Percentiles rank a stretch among this genome's conserved stretches.
phyloP scores from a whole-genome alignment of 2,888 invertebrate species.

The Parochlus steinenii region DNA sequence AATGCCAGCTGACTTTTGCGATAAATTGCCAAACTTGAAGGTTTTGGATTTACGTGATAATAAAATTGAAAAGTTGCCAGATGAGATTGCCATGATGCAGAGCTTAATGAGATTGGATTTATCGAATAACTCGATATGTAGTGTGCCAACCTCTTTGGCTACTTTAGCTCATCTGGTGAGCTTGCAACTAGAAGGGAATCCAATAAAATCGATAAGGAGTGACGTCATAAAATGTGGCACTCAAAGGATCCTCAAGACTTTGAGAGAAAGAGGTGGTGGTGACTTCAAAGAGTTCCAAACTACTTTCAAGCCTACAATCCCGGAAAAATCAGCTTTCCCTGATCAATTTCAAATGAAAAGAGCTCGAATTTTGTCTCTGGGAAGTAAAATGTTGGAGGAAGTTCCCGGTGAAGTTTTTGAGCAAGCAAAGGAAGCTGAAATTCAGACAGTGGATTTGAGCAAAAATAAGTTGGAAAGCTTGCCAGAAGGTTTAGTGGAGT shows the following conservation, averaged over 20 bases:
- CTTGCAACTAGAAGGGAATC: conserved; percentile 73
- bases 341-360: conserved; percentile 38
- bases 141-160: conserved; percentile 50
- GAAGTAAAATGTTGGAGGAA: conserved; percentile 37
- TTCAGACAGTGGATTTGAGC: conserved; percentile 61
- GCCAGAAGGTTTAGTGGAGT: conserved; percentile 44
- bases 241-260: conserved; percentile 56
- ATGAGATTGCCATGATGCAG: conserved; percentile 57
- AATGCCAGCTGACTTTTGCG: conserved; percentile 52
- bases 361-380: conserved; percentile 29
- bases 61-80: conserved; percentile 56
- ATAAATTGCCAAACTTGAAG: conserved; percentile 52
- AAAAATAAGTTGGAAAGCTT: conserved; percentile 56
- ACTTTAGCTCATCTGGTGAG: conserved; percentile 62
- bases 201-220: conserved; percentile 59
- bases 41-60: conserved; percentile 70
- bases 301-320: conserved; percentile 8
- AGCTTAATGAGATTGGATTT: conserved; percentile 68
- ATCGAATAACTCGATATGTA: conserved; percentile 57
- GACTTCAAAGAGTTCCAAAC: not conserved
- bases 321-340: conserved; percentile 14
- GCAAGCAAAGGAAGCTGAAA: conserved; percentile 51
- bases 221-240: conserved; percentile 80
- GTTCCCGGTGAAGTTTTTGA: conserved; percentile 57
- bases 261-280: conserved; percentile 38